Evolutionary conservation across 2,797 vertebrate species (phyloP), one percentile per base, ranked within the genome.

Genomic region (Eutrigla gurnardus): DNA sequence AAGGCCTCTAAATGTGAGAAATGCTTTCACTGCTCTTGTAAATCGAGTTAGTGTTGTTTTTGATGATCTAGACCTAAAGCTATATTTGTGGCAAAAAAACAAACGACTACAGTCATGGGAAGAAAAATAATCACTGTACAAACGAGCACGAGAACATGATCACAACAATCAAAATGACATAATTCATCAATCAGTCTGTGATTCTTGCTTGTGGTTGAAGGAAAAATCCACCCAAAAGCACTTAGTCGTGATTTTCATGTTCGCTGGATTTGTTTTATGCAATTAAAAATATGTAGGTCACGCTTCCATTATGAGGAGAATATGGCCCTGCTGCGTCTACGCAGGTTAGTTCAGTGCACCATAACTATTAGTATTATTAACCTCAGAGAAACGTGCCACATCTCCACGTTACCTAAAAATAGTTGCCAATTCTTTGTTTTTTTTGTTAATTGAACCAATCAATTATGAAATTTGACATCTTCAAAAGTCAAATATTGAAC

Each of bases 1-100:
- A 94, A 95, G 92, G 93, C 93, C 93, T 83, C 88, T 77, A 88
- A 90, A 86, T 81, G 83, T 25, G 79, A 89, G 76, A 89, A 89
- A 87, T 75, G 71, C 73, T 77, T 82, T 47, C 73, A 66, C 70
- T 32, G 70, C 86, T 82, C 63, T 45, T 63, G 75, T 75, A 85
- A 73, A 65, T 35, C 32, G 50, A 86, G 88, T 91, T 91, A 88
- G 89, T 91, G 88, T 91, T 84, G 17, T 46, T 80, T 78, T 57
- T 73, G 70, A 84, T 73, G 7, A 70, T 80, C 86, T 80, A 86
- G 70, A 73, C 72, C 85, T 86, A 84, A 89, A 89, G 84, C 86
- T 88, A 85, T 80, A 10, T 47, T n/a, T 75, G 68, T 78, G 77
- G 63, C 46, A 72, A 77, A 75, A 76, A 75, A 65, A 71, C n/a